A percentile compares a stretch with the other conserved stretches of the same genome.
Conservation (phyloP, 1,140 invertebrate species). For the Acromyrmex heyeri region DNA sequence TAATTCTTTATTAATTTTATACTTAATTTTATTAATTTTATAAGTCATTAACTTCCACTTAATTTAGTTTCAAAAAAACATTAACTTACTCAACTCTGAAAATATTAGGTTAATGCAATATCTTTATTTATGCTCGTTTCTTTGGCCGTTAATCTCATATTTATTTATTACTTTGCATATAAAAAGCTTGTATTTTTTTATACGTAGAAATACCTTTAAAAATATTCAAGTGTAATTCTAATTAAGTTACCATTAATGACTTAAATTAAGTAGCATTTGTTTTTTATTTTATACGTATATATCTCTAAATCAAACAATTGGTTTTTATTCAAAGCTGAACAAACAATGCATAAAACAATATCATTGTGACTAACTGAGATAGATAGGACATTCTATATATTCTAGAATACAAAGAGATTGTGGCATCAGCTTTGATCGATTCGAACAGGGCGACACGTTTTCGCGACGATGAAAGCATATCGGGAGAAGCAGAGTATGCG, state of each 20-base stretch:
- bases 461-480: conserved; percentile 53
- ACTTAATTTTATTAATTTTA: no score
- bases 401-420: conserved; percentile 23
- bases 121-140: no score
- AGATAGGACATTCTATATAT: conserved; percentile 33
- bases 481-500: conserved; percentile 23
- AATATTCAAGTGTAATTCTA: background rate
- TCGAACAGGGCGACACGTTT: conserved; percentile 40
- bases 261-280: background rate
- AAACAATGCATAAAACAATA: conserved; percentile 24
- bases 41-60: no score
- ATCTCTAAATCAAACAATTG: background rate
- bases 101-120: no score
- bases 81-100: no score
- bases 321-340: background rate
- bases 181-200: no score
- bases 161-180: no score
- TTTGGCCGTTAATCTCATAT: no score
- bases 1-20: no score
- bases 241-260: background rate
- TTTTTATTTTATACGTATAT: background rate
- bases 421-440: conserved; percentile 51
- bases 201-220: background rate
- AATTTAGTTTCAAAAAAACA: no score
- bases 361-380: conserved; percentile 36